Evolutionary conservation across 2,113 vertebrate genomes (phyloP).

Genomic region (Pachyramphus minor): DNA sequence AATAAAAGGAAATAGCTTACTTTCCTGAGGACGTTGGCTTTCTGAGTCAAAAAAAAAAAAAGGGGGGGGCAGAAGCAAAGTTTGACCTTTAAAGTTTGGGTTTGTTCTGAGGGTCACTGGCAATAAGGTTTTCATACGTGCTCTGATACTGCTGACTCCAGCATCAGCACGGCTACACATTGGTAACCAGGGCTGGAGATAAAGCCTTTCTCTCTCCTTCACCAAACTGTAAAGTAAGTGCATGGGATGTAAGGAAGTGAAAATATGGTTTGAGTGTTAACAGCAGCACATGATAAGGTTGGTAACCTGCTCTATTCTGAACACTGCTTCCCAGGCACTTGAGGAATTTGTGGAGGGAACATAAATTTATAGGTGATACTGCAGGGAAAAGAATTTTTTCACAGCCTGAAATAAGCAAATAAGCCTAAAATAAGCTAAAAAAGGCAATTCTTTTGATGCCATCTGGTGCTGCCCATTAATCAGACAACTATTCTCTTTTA

Average conservation of each 20-base stretch:
- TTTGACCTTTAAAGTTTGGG: slow-evolving; percentile 36
- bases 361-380: background rate
- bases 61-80: background rate
- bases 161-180: fast-evolving
- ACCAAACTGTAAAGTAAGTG: background rate
- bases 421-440: background rate
- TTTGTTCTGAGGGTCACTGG: background rate
- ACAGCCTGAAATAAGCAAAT: background rate
- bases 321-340: background rate
- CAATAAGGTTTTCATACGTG: background rate
- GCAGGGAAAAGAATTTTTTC: background rate
- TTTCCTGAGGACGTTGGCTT: background rate
- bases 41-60: background rate
- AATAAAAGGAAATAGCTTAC: slow-evolving; percentile 20
- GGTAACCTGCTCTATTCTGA: background rate
- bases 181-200: background rate
- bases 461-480: slow-evolving; percentile 30
- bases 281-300: background rate
- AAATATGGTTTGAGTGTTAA: fast-evolving
- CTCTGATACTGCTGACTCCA: background rate
- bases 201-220: background rate
- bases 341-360: fast-evolving
- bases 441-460: background rate
- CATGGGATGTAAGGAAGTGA: background rate
- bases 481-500: slow-evolving; percentile 7